These are phyloP conservation scores for Murina feae DNA, from an alignment of 2,113 vertebrate species.

Conservation along the genomic window DNA sequence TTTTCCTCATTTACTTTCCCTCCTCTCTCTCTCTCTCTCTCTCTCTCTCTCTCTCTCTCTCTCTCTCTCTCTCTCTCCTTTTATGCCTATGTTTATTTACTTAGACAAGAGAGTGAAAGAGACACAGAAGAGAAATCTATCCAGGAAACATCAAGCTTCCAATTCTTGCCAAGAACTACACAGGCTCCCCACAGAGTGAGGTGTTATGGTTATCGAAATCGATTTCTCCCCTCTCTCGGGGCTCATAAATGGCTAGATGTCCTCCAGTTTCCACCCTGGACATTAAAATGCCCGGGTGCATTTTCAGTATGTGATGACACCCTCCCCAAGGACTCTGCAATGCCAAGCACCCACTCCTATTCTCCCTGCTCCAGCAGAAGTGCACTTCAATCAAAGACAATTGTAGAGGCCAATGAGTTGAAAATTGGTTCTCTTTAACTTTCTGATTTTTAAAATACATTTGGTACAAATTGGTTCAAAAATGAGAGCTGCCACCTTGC, in stretches of 20 bases:
- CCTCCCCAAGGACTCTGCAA: not conserved
- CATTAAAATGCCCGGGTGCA: not conserved
- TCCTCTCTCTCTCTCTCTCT: not conserved
- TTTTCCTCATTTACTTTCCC: not conserved
- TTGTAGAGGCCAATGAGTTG: slow-evolving; percentile 52
- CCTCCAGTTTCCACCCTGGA: slow-evolving; percentile 6
- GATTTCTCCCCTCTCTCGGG: not conserved
- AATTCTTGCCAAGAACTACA: slow-evolving; percentile 24
- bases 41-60: not conserved
- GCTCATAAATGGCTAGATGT: slow-evolving; percentile 9
- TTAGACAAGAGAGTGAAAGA: not conserved
- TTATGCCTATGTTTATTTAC: not conserved
- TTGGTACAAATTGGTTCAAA: slow-evolving; percentile 27
- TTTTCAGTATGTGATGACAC: not conserved
- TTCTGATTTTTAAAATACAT: slow-evolving; percentile 60
- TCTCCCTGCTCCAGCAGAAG: not conserved
- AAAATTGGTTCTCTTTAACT: not conserved
- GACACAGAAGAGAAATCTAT: not conserved
- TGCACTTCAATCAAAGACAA: slow-evolving; percentile 2
- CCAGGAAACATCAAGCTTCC: slow-evolving; percentile 40
- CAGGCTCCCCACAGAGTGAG: slow-evolving; percentile 8
- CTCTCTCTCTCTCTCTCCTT: not conserved
- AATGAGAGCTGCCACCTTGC: not conserved
- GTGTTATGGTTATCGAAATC: not conserved
- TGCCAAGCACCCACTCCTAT: not conserved